Conservation (phyloP, 2,113 vertebrate species). For the Oryzias javanicus region DNA sequence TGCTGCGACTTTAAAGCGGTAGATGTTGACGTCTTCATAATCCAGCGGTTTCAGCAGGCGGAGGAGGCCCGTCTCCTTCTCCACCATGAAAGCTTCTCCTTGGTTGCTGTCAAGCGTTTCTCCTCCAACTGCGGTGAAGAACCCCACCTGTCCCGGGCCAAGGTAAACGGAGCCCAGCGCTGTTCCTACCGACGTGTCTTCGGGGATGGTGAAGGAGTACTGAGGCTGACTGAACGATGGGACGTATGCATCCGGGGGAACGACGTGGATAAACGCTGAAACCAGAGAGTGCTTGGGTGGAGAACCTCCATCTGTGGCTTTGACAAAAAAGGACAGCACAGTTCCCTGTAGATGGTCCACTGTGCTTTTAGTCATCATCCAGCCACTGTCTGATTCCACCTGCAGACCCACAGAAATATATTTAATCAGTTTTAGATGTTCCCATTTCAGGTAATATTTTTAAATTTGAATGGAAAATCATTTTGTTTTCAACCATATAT, state of each 20-base stretch:
- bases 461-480: too few relatives aligned
- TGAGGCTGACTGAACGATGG: constrained; percentile 93
- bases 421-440: neutral
- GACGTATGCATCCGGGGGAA: constrained; percentile 84
- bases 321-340: constrained; percentile 94
- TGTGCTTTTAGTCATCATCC: constrained; percentile 95
- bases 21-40: constrained; percentile 82
- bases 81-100: constrained; percentile 85
- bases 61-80: constrained; percentile 87
- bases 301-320: constrained; percentile 89
- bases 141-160: constrained; percentile 77
- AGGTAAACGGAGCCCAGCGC: constrained; percentile 87
- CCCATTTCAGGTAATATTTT: neutral
- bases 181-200: constrained; percentile 86
- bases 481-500: neutral
- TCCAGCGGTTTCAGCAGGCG: constrained; percentile 88
- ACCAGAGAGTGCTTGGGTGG: constrained; percentile 91
- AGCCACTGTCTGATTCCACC: constrained; percentile 92
- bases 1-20: constrained; percentile 90
- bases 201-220: constrained; percentile 89
- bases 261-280: constrained; percentile 93
- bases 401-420: constrained; percentile 18
- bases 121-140: constrained; percentile 84
- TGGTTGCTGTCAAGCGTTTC: constrained; percentile 87
- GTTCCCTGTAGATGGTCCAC: constrained; percentile 89